Conservation (phyloP, 2,113 vertebrate species). For the Lepidothrix coronata region DNA sequence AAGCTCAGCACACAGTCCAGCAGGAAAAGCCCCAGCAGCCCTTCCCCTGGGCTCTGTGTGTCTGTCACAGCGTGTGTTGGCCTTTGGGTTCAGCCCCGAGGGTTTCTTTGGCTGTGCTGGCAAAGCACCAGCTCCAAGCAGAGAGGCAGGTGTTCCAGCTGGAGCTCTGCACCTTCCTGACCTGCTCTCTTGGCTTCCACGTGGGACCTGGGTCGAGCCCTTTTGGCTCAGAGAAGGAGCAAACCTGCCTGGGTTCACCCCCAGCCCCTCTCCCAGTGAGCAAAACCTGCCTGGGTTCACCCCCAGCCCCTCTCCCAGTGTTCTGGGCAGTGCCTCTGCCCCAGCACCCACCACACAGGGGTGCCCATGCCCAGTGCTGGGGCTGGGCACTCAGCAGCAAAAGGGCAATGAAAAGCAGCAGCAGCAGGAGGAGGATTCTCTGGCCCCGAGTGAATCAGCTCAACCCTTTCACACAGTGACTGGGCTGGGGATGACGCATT, state of each 20-base stretch:
- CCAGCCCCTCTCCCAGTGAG: fast-evolving
- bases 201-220: neutral
- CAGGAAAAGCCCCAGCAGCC: neutral
- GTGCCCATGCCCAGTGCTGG: no score
- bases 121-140: neutral
- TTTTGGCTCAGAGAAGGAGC: neutral
- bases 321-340: fast-evolving
- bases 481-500: neutral
- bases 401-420: neutral
- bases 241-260: fast-evolving
- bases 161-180: neutral
- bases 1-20: neutral
- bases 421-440: neutral
- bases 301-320: fast-evolving
- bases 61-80: neutral
- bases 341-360: neutral
- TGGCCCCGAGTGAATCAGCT: neutral
- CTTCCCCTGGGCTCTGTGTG: neutral
- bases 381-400: neutral
- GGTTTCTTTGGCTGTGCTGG: neutral
- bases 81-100: fast-evolving
- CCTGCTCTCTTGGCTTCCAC: neutral
- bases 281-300: fast-evolving
- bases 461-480: neutral
- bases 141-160: neutral